These are phyloP conservation scores for Pimpla rufipes DNA, from an alignment of 2,888 invertebrate species.

Conservation along the genomic window DNA sequence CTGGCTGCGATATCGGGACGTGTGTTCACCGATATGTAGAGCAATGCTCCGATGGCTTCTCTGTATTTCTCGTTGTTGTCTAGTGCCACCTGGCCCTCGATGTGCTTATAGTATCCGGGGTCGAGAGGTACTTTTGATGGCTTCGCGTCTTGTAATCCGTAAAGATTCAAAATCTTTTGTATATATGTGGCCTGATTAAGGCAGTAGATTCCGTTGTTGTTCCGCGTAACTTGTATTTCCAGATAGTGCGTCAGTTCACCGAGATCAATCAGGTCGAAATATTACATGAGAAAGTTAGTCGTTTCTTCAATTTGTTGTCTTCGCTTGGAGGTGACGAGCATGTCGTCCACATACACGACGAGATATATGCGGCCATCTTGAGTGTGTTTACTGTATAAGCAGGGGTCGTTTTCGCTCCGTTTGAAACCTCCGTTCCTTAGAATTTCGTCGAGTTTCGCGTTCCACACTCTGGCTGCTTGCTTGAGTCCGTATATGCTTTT, in stretches of 20 bases:
- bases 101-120: conserved; percentile 55
- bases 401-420: conserved; percentile 70
- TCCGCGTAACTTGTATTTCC: conserved; percentile 60
- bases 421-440: conserved; percentile 63
- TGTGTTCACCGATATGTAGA: conserved; percentile 71
- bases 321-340: conserved; percentile 53
- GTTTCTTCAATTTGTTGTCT: conserved; percentile 24
- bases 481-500: conserved; percentile 76
- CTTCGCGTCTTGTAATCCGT: conserved; percentile 65
- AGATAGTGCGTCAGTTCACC: conserved; percentile 63
- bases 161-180: conserved; percentile 49
- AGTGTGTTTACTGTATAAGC: conserved; percentile 67
- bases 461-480: conserved; percentile 75
- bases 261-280: conserved; percentile 65
- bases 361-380: conserved; percentile 44
- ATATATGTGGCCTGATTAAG: conserved; percentile 62
- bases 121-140: conserved; percentile 60
- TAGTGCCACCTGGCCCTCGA: background rate
- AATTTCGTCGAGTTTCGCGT: conserved; percentile 68
- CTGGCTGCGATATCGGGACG: conserved; percentile 71
- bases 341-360: conserved; percentile 66
- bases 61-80: conserved; percentile 61
- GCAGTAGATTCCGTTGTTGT: conserved; percentile 35
- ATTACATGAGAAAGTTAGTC: conserved; percentile 42
- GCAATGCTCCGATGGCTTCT: conserved; percentile 69